phyloP scores from a whole-genome alignment of 2,113 vertebrate species.

The Eurystomus gularis region DNA sequence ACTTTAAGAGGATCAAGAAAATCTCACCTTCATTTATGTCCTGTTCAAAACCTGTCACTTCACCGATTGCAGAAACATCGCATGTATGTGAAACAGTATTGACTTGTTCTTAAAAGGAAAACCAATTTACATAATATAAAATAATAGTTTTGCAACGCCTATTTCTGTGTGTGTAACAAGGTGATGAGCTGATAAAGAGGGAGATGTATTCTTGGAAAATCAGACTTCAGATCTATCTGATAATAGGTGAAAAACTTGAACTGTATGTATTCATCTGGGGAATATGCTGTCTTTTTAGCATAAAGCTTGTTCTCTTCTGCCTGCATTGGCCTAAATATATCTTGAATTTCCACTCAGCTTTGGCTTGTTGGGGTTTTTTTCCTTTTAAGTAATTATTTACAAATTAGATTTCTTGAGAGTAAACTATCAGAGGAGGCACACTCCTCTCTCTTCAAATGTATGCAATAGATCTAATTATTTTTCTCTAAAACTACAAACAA shows the following conservation, averaged over 20 bases:
- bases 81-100: neutral
- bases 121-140: neutral
- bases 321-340: neutral
- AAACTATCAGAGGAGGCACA: neutral
- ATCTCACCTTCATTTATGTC: neutral
- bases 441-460: neutral
- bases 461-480: conserved; percentile 39
- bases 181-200: neutral
- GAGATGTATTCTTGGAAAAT: neutral
- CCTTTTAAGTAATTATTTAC: conserved; percentile 55
- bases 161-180: neutral
- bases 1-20: neutral
- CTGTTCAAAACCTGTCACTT: neutral
- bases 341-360: neutral
- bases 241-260: neutral
- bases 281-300: neutral
- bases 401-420: conserved; percentile 54
- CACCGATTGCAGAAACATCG: neutral
- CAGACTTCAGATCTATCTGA: neutral
- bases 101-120: neutral
- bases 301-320: neutral
- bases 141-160: neutral
- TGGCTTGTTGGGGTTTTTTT: neutral
- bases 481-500: conserved; percentile 35
- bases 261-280: neutral